These are phyloP conservation scores for Notarius quadriscutis DNA, from an alignment of 2,113 vertebrate species.

Conservation along the genomic window DNA sequence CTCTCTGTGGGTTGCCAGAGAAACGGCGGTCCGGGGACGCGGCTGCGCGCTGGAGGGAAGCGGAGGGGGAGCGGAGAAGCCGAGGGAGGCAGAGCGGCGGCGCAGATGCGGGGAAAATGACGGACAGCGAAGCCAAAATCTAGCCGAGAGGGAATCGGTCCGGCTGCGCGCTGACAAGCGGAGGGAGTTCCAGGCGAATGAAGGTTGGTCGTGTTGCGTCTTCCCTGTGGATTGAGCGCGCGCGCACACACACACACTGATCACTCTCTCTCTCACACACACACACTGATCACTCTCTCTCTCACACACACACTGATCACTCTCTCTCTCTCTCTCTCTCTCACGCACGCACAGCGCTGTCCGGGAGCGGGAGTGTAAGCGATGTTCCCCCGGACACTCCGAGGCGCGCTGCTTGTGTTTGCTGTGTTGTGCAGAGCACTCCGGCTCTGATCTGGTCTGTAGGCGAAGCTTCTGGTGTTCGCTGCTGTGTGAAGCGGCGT, in stretches of 20 bases:
- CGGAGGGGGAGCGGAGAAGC: too few relatives aligned
- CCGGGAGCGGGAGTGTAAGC: too few relatives aligned
- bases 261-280: too few relatives aligned
- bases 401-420: too few relatives aligned
- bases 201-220: constrained; percentile 67
- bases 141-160: constrained; percentile 55
- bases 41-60: neutral
- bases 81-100: too few relatives aligned
- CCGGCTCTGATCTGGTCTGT: neutral
- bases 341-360: neutral
- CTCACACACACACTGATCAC: too few relatives aligned
- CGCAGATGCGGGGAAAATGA: neutral
- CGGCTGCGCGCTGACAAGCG: constrained; percentile 69
- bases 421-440: neutral
- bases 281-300: too few relatives aligned
- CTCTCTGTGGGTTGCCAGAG: constrained; percentile 55
- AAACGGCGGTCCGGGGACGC: constrained; percentile 25
- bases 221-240: neutral
- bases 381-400: neutral
- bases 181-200: constrained; percentile 63
- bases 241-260: neutral
- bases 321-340: too few relatives aligned
- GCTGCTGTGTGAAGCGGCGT: neutral
- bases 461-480: neutral
- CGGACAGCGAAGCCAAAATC: constrained; percentile 55